Evolutionary conservation across 2,888 invertebrate genomes (phyloP), one percentile per base, ranked within the genome.

Genomic region (Lymantria monacha): DNA sequence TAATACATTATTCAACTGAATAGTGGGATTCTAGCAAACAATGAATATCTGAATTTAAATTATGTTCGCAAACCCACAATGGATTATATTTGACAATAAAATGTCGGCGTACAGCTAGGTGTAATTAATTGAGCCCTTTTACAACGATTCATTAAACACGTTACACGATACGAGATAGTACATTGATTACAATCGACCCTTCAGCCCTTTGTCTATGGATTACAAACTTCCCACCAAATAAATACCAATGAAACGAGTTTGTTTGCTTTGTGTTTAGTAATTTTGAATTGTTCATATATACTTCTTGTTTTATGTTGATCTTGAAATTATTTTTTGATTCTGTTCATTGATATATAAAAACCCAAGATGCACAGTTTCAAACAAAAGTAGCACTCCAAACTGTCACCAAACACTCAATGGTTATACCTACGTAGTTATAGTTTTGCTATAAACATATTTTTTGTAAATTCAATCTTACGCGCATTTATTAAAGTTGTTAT

Each of bases 21-120:
- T 22, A 22, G 22, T 22, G 22, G 22, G 5, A 22, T 22, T 22
- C 22, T 22, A 22, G 22, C 22, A 22, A 22, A 22, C 22, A 22
- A 22, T 22, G 22, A 22, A 22, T 22, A 22, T 22, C 22, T 22
- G 22, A 22, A 22, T 22, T 22, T 22, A 22, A 33, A 33, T 33
- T 33, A 33, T 10, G 10, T 33, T 33, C 33, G 10, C 9, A 33
- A 9, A 30, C 8, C 11, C 3, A 14, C 49, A 57, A 55, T 53
- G 53, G 59, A 59, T 57, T 53, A 59, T 56, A 59, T 59, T 51
- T 51, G 56, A 59, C 55, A 51, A 55, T 57, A 47, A 42, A 64
- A 57, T 50, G 40, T 48, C 46, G 40, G 42, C 47, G 51, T 49
- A 31, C 13, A 42, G 42, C 49, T 45, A 31, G 38, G 40, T 47